These are phyloP conservation scores for Cryptosula pallasiana DNA, from an alignment of 2,888 invertebrate genomes.

Conservation along the genomic window DNA sequence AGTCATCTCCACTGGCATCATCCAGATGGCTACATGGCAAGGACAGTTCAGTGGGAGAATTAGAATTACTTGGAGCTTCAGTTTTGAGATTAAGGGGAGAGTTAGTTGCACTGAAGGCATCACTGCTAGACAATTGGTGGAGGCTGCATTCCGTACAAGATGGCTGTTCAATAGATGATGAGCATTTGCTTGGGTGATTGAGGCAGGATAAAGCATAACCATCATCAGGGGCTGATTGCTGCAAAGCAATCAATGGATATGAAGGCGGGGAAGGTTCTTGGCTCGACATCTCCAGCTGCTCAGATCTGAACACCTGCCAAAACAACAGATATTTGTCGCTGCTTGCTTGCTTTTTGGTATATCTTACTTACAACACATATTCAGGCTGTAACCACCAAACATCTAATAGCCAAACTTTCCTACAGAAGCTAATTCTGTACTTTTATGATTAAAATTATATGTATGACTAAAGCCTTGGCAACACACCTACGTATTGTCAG, in stretches of 20 bases:
- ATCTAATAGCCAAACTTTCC: too few relatives aligned
- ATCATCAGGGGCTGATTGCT: neutral
- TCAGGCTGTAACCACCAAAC: too few relatives aligned
- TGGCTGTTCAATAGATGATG: neutral
- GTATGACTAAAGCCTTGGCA: too few relatives aligned
- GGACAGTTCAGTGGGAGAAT: neutral
- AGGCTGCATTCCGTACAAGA: neutral
- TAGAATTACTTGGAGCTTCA: neutral
- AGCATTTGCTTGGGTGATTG: neutral
- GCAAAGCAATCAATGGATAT: neutral
- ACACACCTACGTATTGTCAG: too few relatives aligned
- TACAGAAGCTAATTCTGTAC: too few relatives aligned
- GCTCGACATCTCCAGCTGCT: neutral
- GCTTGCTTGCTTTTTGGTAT: too few relatives aligned
- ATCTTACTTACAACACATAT: too few relatives aligned
- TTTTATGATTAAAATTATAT: too few relatives aligned
- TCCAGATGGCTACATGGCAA: neutral
- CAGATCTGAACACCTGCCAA: neutral
- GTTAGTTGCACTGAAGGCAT: neutral
- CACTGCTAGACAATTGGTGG: neutral
- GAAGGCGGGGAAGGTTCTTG: neutral
- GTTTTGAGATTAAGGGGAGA: neutral
- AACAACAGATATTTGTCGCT: neutral
- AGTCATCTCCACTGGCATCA: neutral
- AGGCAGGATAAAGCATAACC: neutral